A percentile compares a stretch with the other conserved stretches of the same genome.
These are phyloP conservation scores for Alosa sapidissima DNA, from an alignment of 2,797 vertebrate genomes.

Conservation along the genomic window DNA sequence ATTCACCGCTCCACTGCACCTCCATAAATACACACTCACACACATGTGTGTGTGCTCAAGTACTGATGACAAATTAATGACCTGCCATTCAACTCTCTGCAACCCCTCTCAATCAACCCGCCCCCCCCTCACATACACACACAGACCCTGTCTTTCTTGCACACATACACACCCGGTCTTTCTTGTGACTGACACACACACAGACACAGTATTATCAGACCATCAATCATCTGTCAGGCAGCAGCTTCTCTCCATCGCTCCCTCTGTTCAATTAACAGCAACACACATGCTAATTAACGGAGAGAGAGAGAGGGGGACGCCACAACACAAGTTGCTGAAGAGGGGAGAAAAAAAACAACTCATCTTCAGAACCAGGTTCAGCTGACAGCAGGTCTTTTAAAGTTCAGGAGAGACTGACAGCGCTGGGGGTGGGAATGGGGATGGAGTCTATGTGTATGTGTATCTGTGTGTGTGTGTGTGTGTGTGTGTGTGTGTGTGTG, in stretches of 20 bases:
- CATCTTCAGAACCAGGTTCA: background rate
- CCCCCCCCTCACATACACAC: background rate
- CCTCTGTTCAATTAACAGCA: background rate
- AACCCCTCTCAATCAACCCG: conserved; percentile 26
- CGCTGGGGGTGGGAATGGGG: background rate
- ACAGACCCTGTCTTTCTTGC: too few species aligned
- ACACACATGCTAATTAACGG: background rate
- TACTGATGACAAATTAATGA: conserved; percentile 40
- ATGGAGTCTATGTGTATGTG: background rate
- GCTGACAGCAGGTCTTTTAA: background rate
- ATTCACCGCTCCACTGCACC: background rate
- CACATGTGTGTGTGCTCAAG: too few species aligned
- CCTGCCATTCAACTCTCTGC: conserved; percentile 11
- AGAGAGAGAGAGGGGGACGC: background rate
- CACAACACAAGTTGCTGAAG: background rate
- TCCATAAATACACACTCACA: background rate
- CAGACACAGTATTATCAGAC: conserved; percentile 37
- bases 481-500: too few species aligned
- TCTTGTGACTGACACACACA: background rate
- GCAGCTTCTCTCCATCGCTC: background rate
- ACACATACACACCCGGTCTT: too few species aligned
- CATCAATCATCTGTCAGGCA: conserved; percentile 37
- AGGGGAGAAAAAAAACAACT: conserved; percentile 26
- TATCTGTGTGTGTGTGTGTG: too few species aligned
- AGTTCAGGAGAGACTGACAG: background rate